These are phyloP conservation scores for Drosophila ohnishii DNA, from an alignment of 1,140 invertebrate genomes.

Conservation along the genomic window DNA sequence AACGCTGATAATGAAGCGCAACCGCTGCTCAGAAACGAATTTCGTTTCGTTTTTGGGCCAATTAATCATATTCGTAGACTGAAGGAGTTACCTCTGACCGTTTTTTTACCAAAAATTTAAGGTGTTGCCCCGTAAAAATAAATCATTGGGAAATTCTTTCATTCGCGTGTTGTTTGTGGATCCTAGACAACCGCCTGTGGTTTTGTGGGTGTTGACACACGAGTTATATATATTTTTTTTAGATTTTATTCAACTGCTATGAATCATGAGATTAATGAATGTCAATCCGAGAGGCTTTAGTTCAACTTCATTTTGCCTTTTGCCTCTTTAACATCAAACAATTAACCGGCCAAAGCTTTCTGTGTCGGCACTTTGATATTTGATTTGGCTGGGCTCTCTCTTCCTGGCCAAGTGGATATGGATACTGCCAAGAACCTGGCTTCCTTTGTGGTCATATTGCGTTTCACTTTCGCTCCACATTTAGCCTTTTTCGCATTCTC, in stretches of 20 bases:
- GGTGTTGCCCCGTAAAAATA: constrained; percentile 69
- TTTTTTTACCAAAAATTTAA: constrained; percentile 64
- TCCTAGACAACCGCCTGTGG: constrained; percentile 51
- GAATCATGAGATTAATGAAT: constrained; percentile 74
- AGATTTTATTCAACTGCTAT: constrained; percentile 28
- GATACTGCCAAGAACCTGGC: constrained; percentile 2
- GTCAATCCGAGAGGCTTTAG: constrained; percentile 59
- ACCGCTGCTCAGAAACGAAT: constrained; percentile 56
- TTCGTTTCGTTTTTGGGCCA: constrained; percentile 27
- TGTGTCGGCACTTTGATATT: constrained; percentile 45
- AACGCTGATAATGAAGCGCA: constrained; percentile 74
- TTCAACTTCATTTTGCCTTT: constrained; percentile 1
- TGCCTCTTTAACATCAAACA: constrained; percentile 44
- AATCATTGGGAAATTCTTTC: constrained; percentile 60
- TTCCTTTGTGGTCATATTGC: constrained; percentile 74
- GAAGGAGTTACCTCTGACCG: constrained; percentile 39
- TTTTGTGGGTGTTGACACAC: constrained; percentile 76
- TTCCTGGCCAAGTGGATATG: constrained; percentile 8
- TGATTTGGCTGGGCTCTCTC: constrained; percentile 21
- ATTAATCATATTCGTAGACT: constrained; percentile 64
- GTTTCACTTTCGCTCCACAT: constrained; percentile 76
- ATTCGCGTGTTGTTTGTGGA: constrained; percentile 22
- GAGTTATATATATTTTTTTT: constrained; percentile 36
- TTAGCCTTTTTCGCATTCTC: constrained; percentile 61
- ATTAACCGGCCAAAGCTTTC: constrained; percentile 31